These are phyloP conservation scores for Gila orcuttii DNA, from an alignment of 2,113 vertebrate genomes.

Conservation along the genomic window DNA sequence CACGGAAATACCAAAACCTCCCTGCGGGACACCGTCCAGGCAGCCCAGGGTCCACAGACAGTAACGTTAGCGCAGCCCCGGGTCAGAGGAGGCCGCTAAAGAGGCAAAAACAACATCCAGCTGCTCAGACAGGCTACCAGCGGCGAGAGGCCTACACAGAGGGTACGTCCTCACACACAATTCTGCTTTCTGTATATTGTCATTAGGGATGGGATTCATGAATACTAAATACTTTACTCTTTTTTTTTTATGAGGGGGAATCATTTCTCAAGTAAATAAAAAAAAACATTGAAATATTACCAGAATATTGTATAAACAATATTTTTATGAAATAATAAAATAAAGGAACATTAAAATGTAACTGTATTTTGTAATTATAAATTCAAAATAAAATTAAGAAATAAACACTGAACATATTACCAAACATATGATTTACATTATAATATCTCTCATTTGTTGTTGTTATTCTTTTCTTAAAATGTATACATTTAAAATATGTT, in stretches of 20 bases:
- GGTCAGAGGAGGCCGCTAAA: conserved; percentile 94
- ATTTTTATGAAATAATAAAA: too few relatives aligned
- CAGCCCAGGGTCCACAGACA: conserved; percentile 95
- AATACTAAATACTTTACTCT: background rate
- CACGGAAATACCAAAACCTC: conserved; percentile 89
- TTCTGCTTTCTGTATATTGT: background rate
- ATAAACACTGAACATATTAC: background rate
- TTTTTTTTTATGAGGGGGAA: too few relatives aligned
- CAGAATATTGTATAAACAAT: background rate
- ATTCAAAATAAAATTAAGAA: background rate
- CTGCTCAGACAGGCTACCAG: conserved; percentile 83
- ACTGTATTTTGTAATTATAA: background rate
- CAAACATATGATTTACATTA: background rate
- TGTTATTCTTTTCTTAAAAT: too few relatives aligned
- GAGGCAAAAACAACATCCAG: conserved; percentile 91
- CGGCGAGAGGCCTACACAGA: conserved; percentile 92
- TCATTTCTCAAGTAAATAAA: too few relatives aligned
- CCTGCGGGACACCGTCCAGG: conserved; percentile 87
- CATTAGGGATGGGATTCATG: background rate
- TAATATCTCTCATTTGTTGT: background rate
- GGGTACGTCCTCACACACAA: conserved; percentile 72
- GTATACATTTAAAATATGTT: too few relatives aligned
- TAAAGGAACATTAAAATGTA: too few relatives aligned
- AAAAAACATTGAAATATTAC: background rate
- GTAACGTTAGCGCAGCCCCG: conserved; percentile 92